These are phyloP conservation scores for Anser cygnoides DNA, from an alignment of 2,113 vertebrate species.

Conservation along the genomic window DNA sequence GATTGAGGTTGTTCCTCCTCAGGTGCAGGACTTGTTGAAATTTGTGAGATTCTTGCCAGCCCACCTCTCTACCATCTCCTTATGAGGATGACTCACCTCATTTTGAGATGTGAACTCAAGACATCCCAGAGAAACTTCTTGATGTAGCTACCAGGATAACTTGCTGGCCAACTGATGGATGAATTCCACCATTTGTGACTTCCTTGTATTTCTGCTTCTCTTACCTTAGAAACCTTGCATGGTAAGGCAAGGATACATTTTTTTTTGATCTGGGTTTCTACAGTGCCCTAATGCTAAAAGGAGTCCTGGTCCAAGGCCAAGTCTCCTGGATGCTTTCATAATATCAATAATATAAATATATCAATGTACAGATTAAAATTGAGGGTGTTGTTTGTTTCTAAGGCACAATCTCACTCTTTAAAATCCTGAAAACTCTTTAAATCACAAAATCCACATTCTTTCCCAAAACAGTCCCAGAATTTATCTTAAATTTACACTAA, in stretches of 20 bases:
- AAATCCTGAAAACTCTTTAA: neutral
- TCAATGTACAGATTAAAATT: neutral
- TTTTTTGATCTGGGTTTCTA: neutral
- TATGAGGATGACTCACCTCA: accelerated
- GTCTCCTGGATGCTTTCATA: neutral
- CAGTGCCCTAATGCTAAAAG: neutral
- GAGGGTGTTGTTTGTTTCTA: neutral
- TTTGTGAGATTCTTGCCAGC: no score
- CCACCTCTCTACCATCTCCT: no score
- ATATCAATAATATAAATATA: no score
- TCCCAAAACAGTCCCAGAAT: neutral
- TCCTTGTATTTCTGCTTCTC: neutral
- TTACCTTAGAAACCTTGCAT: neutral
- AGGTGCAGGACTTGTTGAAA: no score
- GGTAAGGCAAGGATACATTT: neutral
- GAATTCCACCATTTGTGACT: neutral
- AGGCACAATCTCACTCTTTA: neutral
- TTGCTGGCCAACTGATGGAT: neutral
- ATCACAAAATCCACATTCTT: neutral
- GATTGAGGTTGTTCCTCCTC: no score
- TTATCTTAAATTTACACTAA: neutral
- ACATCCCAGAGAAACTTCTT: neutral
- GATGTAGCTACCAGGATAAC: neutral
- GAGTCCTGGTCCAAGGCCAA: neutral
- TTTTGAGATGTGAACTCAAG: neutral